These are phyloP conservation scores for Scaptomyza parva DNA, from an alignment of 2,888 invertebrate genomes.

Conservation along the genomic window DNA sequence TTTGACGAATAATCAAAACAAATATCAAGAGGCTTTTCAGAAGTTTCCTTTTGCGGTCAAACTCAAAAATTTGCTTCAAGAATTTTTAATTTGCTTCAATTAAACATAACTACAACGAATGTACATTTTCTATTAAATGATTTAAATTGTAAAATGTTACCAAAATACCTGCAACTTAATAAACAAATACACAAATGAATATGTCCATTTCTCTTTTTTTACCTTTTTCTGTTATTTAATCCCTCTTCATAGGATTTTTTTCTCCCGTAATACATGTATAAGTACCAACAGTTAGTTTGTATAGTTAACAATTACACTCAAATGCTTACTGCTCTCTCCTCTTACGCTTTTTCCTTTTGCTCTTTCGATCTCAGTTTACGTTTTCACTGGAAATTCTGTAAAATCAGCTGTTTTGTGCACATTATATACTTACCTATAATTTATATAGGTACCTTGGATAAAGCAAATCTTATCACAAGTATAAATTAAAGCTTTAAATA, in stretches of 20 bases:
- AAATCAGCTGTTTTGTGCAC: neutral
- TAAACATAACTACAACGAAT: slow-evolving; percentile 3
- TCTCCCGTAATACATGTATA: neutral
- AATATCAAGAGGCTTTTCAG: slow-evolving; percentile 33
- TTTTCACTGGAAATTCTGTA: neutral
- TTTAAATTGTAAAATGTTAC: neutral
- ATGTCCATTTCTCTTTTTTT: neutral
- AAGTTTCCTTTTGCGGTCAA: slow-evolving; percentile 34
- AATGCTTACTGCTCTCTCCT: neutral
- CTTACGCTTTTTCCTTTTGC: neutral
- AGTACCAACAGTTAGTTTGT: neutral
- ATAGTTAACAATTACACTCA: neutral
- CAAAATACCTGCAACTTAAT: neutral
- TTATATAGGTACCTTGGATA: neutral
- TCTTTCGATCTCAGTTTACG: slow-evolving; percentile 2
- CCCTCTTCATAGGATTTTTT: neutral
- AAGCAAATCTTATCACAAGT: neutral
- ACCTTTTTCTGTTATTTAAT: neutral
- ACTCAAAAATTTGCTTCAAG: slow-evolving; percentile 20
- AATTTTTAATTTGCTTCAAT: slow-evolving; percentile 33
- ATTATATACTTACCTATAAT: neutral
- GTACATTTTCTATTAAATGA: neutral
- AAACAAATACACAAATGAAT: neutral
- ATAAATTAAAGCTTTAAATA: neutral
- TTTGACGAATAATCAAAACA: slow-evolving; percentile 37